Percentiles rank a stretch among this genome's conserved stretches.
Conservation (phyloP, 1,140 invertebrate species). For the Cydia splendana region DNA sequence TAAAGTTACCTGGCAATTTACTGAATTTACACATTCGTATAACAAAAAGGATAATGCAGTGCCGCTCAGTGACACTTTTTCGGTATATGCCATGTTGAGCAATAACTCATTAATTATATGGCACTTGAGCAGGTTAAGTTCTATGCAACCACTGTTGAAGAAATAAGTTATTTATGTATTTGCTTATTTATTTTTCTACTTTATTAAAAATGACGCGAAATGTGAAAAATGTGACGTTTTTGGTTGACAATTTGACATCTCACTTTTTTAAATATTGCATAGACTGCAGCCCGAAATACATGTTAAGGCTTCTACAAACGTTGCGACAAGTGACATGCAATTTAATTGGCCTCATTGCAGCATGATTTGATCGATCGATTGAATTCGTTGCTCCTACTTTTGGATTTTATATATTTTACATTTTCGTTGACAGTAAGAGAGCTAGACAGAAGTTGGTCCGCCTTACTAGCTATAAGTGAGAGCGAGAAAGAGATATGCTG, state of each 20-base stretch:
- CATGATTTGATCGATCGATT: too few species aligned
- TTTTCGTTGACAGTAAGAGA: too few species aligned
- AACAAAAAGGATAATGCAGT: slow-evolving; percentile 82
- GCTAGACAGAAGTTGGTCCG: too few species aligned
- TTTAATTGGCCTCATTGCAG: too few species aligned
- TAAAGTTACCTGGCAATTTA: slow-evolving; percentile 80
- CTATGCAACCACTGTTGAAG: background rate
- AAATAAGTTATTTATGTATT: slow-evolving; percentile 22
- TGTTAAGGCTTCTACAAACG: too few species aligned
- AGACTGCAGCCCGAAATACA: background rate
- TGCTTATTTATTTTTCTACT: slow-evolving; percentile 2
- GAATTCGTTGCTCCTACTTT: too few species aligned
- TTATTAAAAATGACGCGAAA: slow-evolving; percentile 17
- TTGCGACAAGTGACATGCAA: too few species aligned
- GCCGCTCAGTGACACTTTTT: slow-evolving; percentile 78
- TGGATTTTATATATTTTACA: too few species aligned
- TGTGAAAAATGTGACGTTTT: slow-evolving; percentile 17
- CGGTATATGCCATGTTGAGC: slow-evolving; percentile 70
- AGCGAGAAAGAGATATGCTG: too few species aligned
- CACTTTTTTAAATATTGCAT: background rate
- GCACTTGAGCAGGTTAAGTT: background rate
- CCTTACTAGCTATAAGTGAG: too few species aligned
- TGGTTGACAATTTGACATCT: slow-evolving; percentile 12
- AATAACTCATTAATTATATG: slow-evolving; percentile 30
- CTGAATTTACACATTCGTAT: slow-evolving; percentile 82